These are phyloP conservation scores for Scaptomyza polygonia DNA, from an alignment of 2,888 invertebrate genomes.

Conservation along the genomic window DNA sequence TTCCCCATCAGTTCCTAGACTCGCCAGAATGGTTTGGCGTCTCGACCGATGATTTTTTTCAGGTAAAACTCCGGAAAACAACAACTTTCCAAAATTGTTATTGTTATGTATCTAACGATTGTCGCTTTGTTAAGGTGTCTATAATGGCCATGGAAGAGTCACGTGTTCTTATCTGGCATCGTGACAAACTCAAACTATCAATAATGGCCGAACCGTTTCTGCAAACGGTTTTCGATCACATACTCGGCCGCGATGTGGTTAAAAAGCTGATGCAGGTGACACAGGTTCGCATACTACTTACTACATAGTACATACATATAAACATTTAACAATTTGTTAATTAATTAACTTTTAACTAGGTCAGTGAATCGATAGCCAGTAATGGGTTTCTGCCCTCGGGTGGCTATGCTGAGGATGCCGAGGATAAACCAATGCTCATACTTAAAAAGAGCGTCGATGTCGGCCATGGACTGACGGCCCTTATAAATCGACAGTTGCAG, in stretches of 20 bases:
- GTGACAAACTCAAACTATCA: conserved; percentile 93
- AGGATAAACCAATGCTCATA: conserved; percentile 91
- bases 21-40: conserved; percentile 96
- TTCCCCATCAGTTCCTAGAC: conserved; percentile 94
- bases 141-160: conserved; percentile 95
- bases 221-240: conserved; percentile 93
- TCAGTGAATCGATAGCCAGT: conserved; percentile 92
- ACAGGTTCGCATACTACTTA: too few relatives aligned
- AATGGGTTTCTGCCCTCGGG: conserved; percentile 90
- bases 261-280: conserved; percentile 93
- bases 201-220: conserved; percentile 93
- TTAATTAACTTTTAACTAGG: conserved; percentile 84
- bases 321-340: background rate
- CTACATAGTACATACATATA: conserved; percentile 42
- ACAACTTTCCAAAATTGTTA: too few relatives aligned
- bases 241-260: conserved; percentile 93
- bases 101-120: background rate
- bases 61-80: too few relatives aligned
- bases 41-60: conserved; percentile 93
- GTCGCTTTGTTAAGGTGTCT: conserved; percentile 87
- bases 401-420: conserved; percentile 87
- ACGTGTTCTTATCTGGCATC: conserved; percentile 92
- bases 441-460: conserved; percentile 88
- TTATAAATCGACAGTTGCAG: conserved; percentile 91
- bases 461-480: conserved; percentile 91